These are phyloP conservation scores for Periophthalmus magnuspinnatus DNA, from an alignment of 2,797 vertebrate species.

Conservation along the genomic window DNA sequence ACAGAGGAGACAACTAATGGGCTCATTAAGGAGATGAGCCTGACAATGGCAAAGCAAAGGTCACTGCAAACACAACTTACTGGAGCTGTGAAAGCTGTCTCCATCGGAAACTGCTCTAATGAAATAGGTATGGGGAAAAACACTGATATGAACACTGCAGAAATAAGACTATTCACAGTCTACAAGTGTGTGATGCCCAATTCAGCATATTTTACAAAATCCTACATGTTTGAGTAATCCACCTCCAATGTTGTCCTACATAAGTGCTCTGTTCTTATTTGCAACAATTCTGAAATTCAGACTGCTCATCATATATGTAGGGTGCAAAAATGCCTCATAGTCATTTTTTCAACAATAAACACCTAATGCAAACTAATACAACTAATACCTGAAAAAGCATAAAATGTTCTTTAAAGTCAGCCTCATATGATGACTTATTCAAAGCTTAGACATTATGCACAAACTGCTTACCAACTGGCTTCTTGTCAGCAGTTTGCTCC, in stretches of 20 bases:
- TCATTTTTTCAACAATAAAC: too few relatives aligned
- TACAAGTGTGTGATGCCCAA: neutral
- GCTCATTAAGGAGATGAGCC: slow-evolving; percentile 65
- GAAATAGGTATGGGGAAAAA: slow-evolving; percentile 80
- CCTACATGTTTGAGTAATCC: neutral
- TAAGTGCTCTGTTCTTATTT: too few relatives aligned
- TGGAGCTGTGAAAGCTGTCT: slow-evolving; percentile 80
- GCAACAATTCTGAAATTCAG: too few relatives aligned
- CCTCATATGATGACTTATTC: neutral
- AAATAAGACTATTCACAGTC: slow-evolving; percentile 34
- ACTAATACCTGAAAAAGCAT: too few relatives aligned
- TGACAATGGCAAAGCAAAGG: slow-evolving; percentile 61
- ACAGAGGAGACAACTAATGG: slow-evolving; percentile 61
- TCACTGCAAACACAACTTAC: slow-evolving; percentile 91
- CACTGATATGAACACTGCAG: slow-evolving; percentile 61
- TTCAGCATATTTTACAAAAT: neutral
- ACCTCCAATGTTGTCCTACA: too few relatives aligned
- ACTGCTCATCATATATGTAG: too few relatives aligned
- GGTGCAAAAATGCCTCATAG: too few relatives aligned
- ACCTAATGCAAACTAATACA: too few relatives aligned
- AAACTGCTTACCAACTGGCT: slow-evolving; percentile 84
- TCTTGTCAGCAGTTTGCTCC: slow-evolving; percentile 86
- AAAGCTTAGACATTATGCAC: neutral
- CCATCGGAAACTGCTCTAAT: slow-evolving; percentile 89
- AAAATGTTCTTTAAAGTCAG: neutral